Base-by-base conservation (phyloP, 1,140 invertebrate species). In the Bombus pascuorum region DNA sequence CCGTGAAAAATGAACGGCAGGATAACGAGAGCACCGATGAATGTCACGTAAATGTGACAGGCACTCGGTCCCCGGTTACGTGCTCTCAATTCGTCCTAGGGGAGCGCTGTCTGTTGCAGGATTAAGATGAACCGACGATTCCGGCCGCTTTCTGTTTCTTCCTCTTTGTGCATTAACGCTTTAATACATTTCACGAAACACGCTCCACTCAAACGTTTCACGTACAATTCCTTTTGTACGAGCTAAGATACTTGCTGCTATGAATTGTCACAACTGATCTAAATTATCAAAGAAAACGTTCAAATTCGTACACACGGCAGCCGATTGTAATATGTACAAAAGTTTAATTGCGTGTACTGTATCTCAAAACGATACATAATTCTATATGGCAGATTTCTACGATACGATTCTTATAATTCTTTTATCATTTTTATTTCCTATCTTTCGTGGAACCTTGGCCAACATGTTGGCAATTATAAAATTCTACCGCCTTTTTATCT, bases 1-100 rank as follows among this genome's bases (percentile, higher is more conserved):
- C 74, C 62, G 86, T 87, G 86, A 88, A 90, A 90, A 90, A 90
- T 85, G 86, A 86, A 76, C 53, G 37, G 28, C 34, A 9, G 53
- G 80, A 90, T 90, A 90, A 91, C 81, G 81, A 90, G 84, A 74
- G 53, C 37, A 34, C 42, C 78, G 70, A 87, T 72, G 85, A 91
- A 89, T 91, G 90, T 91, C 90, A 91, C 81, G 76, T 80, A 87
- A 91, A 91, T 87, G 79, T 75, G 76, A 89, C 75, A 80, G 62
- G 66, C n/a, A 5, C 9, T 82, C 32, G 44, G 65, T 37, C 18
- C 28, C 39, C 79, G 57, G 79, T 86, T 86, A 83, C 80, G 66
- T 62, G 77, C 39, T 65, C n/a, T 42, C n/a, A 57, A 83, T 70
- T 22, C 32, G 68, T 83, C 76, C 88, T 78, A 59, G 32, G 62